A percentile compares a stretch with the other conserved stretches of the same genome.
These are phyloP conservation scores for Callyntrura sp. DNA, from an alignment of 2,888 invertebrate genomes.

Conservation along the genomic window DNA sequence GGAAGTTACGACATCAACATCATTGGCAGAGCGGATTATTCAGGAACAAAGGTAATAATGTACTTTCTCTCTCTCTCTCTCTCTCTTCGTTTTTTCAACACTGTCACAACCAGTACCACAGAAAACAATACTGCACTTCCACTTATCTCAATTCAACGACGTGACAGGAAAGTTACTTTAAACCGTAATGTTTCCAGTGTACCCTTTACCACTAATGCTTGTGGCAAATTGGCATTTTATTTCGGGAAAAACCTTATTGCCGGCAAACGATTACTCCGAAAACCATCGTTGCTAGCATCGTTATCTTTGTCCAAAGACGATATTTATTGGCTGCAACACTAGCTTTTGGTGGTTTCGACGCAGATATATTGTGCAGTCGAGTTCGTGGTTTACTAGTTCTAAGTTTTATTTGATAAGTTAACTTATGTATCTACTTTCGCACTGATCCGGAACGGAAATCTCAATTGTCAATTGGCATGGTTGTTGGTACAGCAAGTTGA, in stretches of 20 bases:
- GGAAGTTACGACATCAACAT: constrained; percentile 55
- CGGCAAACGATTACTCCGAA: not conserved
- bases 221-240: constrained; percentile 17
- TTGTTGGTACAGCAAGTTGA: no score
- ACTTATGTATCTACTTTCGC: no score
- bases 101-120: not conserved
- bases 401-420: no score
- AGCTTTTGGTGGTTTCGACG: no score
- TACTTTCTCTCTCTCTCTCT: not conserved
- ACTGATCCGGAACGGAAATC: no score
- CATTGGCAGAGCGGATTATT: constrained; percentile 44
- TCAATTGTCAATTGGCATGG: no score
- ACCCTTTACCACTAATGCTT: constrained; percentile 38
- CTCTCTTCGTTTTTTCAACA: no score
- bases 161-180: constrained; percentile 5
- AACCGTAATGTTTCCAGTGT: constrained; percentile 4
- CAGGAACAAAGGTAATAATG: constrained; percentile 18
- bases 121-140: not conserved
- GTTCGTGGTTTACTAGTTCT: no score
- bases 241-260: constrained; percentile 1
- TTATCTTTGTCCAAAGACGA: not conserved
- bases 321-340: not conserved
- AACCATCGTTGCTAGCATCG: constrained; percentile 37
- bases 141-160: not conserved
- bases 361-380: no score